These are phyloP conservation scores for Pseudolaguvia tuberculata DNA, from an alignment of 2,113 vertebrate species.

Conservation along the genomic window DNA sequence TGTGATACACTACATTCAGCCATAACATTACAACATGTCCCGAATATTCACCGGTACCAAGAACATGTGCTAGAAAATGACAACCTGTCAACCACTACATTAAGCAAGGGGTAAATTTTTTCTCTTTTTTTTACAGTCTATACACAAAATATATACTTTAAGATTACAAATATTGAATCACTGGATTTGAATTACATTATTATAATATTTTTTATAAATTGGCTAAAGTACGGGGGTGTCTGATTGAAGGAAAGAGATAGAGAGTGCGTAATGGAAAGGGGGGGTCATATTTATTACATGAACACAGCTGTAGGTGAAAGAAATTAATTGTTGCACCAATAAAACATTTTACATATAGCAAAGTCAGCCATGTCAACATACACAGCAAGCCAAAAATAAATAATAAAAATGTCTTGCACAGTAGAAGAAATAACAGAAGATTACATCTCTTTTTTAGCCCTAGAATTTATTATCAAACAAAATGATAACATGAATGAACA, in stretches of 20 bases:
- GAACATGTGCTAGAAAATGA: neutral
- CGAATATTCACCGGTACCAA: neutral
- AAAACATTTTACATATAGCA: constrained; percentile 18
- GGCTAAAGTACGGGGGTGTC: constrained; percentile 7
- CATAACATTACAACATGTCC: neutral
- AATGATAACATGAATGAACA: no score
- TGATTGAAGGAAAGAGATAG: neutral
- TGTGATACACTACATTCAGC: neutral
- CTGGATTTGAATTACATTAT: neutral
- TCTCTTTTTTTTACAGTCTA: neutral
- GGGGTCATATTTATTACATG: neutral
- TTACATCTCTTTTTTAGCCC: constrained; percentile 27
- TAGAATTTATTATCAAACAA: constrained; percentile 45
- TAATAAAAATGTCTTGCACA: constrained; percentile 2
- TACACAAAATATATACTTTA: neutral
- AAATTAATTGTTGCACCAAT: constrained; percentile 29
- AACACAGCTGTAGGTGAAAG: constrained; percentile 7
- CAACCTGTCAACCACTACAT: no score
- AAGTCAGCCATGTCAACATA: constrained; percentile 27
- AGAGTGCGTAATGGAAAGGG: no score
- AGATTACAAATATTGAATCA: neutral
- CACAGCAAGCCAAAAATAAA: constrained; percentile 12
- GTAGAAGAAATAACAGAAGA: no score
- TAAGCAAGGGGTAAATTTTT: neutral
- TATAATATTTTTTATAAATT: neutral